phyloP scores from a whole-genome alignment of 2,888 invertebrate species.

The Ophraella communa region DNA sequence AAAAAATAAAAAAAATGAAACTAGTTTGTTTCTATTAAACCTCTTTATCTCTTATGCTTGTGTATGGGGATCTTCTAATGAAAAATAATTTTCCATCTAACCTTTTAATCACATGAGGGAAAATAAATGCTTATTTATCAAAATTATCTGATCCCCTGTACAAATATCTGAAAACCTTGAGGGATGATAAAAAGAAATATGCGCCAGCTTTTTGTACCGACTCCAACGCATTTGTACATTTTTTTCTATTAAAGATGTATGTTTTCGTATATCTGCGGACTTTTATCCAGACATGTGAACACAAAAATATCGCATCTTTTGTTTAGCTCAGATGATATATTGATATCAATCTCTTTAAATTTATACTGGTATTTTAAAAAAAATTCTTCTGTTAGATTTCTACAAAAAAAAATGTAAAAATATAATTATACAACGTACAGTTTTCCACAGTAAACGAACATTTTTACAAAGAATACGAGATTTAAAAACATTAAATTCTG shows the following conservation, averaged over 20 bases:
- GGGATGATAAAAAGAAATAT: constrained; percentile 5
- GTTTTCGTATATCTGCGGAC: neutral
- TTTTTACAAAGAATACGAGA: too few relatives aligned
- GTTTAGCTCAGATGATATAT: constrained; percentile 1
- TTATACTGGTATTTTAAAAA: too few relatives aligned
- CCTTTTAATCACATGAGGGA: neutral
- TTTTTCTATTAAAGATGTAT: neutral
- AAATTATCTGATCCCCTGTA: neutral
- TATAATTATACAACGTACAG: too few relatives aligned
- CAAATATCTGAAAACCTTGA: neutral
- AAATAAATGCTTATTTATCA: constrained; percentile 1
- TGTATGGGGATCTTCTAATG: neutral
- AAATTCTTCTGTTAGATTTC: too few relatives aligned
- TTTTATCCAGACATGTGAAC: neutral
- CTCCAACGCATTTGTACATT: neutral
- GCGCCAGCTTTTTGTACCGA: neutral
- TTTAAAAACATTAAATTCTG: neutral
- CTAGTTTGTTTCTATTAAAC: neutral
- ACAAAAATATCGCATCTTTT: constrained; percentile 5
- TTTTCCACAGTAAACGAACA: too few relatives aligned
- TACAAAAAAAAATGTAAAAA: too few relatives aligned
- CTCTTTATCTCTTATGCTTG: neutral
- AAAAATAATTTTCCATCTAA: neutral
- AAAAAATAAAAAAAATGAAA: neutral
- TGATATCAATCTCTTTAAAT: neutral